Evolutionary conservation across 2,797 vertebrate genomes (phyloP), one percentile per base, ranked within the genome.

Genomic region (Anguilla anguilla): DNA sequence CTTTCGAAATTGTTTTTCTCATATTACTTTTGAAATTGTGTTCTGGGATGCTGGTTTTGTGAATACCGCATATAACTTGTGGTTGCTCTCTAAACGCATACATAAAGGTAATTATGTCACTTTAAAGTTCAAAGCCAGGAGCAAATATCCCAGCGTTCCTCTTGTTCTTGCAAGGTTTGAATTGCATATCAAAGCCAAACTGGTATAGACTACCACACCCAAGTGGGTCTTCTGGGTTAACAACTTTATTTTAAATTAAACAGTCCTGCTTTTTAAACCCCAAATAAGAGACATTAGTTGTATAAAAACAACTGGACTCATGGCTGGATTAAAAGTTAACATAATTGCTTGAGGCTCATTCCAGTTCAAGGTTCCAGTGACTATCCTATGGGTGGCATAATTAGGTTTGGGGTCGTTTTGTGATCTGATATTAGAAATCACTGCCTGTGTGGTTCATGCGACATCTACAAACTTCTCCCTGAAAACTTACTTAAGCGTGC

Each of bases 321-420:
- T 51, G 74, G 74, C 74, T 82, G 79, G 22, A 51, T 82, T 1
- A 82, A 25, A 82, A 82, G 79, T 46, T 49, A 49, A 82, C 39
- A 46, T 82, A 2, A 25, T 82, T 82, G 5, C 9, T 51, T 9
- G 2, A 77, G 39, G 35, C 35, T 6, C 15, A 77, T 43, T 77
- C 35, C 35, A 43, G 35, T 77, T 31, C 2, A 11, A 6, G 43
- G 43, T 74, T 15, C 35, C 35, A 13, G 9, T 55, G 35, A 74
- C 13, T 39, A 31, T 28, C 9, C 25, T 31, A 31, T 31, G 28
- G 61, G 67, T 72, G 28, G 67, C 69, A 35, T 35, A 11, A 13
- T 35, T 46, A 35, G 17, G 3, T 49, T 82, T 82, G 79, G 25
- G 79, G 46, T 25, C 17, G 74, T 43, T 82, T 51, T 82, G 79